Percentiles rank a stretch among this genome's conserved stretches.
These are phyloP conservation scores for Stegodyphus mimosarum DNA, from an alignment of 1,140 invertebrate species.

Conservation along the genomic window DNA sequence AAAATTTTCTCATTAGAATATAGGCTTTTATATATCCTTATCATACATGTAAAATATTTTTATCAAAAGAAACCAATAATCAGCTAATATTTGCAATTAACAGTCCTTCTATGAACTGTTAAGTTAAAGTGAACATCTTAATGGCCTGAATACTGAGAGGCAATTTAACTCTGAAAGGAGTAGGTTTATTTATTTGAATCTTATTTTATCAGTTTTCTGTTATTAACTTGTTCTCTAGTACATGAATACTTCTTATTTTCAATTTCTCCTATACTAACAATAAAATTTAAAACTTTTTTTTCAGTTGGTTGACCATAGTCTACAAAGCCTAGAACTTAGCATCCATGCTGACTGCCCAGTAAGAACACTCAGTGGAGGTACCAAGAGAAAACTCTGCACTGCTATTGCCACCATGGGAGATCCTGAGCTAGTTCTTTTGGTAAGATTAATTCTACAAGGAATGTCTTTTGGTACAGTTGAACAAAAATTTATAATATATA, in stretches of 20 bases:
- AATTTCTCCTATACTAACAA: background rate
- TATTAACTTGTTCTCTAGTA: no score
- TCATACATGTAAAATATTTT: background rate
- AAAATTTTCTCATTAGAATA: background rate
- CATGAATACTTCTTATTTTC: no score
- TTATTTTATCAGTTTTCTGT: no score
- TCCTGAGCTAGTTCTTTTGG: constrained; percentile 69
- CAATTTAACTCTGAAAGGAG: no score
- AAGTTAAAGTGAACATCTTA: no score
- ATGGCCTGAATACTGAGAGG: no score
- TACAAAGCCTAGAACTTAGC: constrained; percentile 65
- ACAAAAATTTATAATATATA: background rate
- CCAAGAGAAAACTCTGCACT: constrained; percentile 69
- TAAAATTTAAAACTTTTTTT: background rate
- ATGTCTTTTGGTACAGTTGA: background rate
- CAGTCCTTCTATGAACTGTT: no score
- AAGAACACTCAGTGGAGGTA: constrained; percentile 69
- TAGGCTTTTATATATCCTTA: background rate
- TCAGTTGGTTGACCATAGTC: constrained; percentile 66
- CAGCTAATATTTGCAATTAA: no score
- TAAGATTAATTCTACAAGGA: constrained; percentile 59
- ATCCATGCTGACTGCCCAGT: constrained; percentile 65
- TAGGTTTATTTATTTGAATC: no score
- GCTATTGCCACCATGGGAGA: constrained; percentile 70
- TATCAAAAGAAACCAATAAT: no score